These are phyloP conservation scores for Chinchilla lanigera DNA, from an alignment of 2,113 vertebrate genomes.

Conservation along the genomic window DNA sequence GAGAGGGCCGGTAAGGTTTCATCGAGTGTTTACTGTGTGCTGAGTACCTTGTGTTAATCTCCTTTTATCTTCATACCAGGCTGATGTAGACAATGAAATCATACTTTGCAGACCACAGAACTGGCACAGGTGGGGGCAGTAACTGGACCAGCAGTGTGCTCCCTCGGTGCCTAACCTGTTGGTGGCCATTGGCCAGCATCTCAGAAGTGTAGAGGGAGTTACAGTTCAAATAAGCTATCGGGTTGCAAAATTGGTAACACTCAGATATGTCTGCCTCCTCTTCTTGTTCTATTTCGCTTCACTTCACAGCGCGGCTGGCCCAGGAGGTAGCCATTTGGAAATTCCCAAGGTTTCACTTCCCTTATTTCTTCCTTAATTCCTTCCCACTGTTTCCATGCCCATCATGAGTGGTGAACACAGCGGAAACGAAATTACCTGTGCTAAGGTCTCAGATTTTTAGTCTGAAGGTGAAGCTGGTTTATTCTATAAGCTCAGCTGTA, in stretches of 20 bases:
- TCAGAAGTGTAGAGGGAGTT: neutral
- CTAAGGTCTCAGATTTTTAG: neutral
- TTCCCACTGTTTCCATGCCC: neutral
- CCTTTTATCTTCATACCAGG: neutral
- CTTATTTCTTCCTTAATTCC: slow-evolving; percentile 25
- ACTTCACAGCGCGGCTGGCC: neutral
- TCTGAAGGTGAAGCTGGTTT: neutral
- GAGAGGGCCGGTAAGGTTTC: neutral
- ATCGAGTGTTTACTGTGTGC: neutral
- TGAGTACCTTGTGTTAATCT: neutral
- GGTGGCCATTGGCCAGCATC: neutral
- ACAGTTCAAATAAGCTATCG: neutral
- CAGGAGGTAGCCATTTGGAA: neutral
- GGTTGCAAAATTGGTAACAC: neutral
- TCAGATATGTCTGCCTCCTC: neutral
- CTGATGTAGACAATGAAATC: neutral
- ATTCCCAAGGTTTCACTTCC: neutral
- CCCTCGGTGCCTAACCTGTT: neutral
- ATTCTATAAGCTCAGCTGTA: neutral
- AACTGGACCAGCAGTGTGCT: neutral
- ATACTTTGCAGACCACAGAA: neutral
- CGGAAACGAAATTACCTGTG: slow-evolving; percentile 24
- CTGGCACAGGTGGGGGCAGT: neutral
- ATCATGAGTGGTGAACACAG: neutral
- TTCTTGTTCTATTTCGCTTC: slow-evolving; percentile 9